A percentile compares a stretch with the other conserved stretches of the same genome.
phyloP scores from a whole-genome alignment of 2,113 vertebrate species.

The Papio anubis region DNA sequence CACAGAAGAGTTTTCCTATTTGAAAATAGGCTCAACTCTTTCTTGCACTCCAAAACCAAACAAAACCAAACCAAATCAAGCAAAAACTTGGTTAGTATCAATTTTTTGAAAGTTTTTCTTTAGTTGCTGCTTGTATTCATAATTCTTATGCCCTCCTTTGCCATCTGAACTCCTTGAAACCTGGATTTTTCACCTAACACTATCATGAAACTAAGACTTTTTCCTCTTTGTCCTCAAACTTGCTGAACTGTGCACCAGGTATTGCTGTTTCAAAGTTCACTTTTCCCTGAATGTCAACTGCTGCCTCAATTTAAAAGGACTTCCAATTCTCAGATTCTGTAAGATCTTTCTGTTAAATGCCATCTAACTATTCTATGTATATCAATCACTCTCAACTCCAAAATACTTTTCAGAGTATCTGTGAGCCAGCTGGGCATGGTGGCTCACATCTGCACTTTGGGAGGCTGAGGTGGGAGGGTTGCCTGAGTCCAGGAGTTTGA shows the following conservation, averaged over 20 bases:
- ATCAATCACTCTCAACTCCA: background rate
- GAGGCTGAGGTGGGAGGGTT: no score
- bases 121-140: background rate
- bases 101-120: background rate
- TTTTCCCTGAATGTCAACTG: background rate
- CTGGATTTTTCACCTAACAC: background rate
- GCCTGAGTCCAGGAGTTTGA: no score
- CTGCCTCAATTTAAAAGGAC: background rate
- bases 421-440: background rate
- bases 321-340: background rate
- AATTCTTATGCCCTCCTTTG: background rate
- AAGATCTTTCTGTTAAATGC: background rate
- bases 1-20: background rate
- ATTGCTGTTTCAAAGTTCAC: background rate
- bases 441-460: no score
- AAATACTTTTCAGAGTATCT: constrained; percentile 35
- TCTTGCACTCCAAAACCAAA: background rate
- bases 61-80: background rate
- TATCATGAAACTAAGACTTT: background rate
- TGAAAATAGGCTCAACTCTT: background rate
- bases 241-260: background rate
- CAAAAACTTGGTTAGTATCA: background rate
- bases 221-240: background rate
- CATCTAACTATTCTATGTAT: background rate
- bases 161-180: background rate